A percentile compares a stretch with the other conserved stretches of the same genome.
Conservation (phyloP, 1,140 invertebrate genomes). For the Ephestia elutella region DNA sequence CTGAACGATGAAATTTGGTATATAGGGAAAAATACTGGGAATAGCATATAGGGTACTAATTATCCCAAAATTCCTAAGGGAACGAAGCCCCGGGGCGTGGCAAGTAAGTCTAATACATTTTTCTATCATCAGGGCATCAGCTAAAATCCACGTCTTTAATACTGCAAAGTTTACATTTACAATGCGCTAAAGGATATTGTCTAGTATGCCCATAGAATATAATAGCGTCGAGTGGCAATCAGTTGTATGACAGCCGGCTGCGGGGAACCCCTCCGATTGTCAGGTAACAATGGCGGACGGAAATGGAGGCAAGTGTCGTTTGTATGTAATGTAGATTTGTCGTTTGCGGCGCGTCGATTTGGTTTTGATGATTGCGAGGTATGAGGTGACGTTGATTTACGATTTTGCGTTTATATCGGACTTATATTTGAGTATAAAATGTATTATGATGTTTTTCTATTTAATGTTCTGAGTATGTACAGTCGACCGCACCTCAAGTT, state of each 20-base stretch:
- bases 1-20: too few relatives aligned
- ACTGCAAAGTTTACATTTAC: neutral
- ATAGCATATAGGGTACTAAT: too few relatives aligned
- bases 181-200: neutral
- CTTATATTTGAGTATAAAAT: neutral
- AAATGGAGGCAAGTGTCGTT: neutral
- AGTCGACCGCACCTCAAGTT: too few relatives aligned
- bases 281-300: neutral
- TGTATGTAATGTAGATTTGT: neutral
- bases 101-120: too few relatives aligned
- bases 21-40: too few relatives aligned
- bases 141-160: too few relatives aligned
- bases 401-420: neutral
- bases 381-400: neutral
- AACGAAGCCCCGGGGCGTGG: too few relatives aligned
- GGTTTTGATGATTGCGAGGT: neutral
- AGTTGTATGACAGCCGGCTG: neutral
- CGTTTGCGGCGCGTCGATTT: neutral
- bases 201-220: neutral
- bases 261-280: neutral
- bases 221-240: conserved; percentile 9
- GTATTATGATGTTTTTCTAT: too few relatives aligned
- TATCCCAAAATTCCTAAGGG: too few relatives aligned
- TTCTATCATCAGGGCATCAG: too few relatives aligned
- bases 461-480: too few relatives aligned